Evolutionary conservation across 2,797 vertebrate species (phyloP).

Genomic region (Nyctibius grandis): DNA sequence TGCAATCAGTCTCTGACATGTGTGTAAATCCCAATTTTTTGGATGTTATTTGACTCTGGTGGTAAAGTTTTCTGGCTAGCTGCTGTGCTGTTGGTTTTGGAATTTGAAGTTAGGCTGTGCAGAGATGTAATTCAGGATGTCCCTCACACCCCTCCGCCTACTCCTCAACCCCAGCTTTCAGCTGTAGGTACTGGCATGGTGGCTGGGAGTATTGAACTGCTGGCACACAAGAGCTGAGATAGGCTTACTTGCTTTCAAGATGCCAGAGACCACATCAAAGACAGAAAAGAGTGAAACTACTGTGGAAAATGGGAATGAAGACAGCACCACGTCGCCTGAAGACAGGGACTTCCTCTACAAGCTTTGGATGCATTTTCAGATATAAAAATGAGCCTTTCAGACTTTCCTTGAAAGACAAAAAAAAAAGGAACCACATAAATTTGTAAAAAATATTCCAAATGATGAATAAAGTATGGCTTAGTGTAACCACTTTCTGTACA

Average conservation of each 20-base stretch:
- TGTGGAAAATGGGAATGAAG: conserved; percentile 74
- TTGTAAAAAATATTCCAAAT: background rate
- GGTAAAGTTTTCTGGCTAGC: conserved; percentile 60
- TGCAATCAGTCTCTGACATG: conserved; percentile 64
- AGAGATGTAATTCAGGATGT: background rate
- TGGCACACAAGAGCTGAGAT: background rate
- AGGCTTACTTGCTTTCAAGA: background rate
- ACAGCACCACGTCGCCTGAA: conserved; percentile 65
- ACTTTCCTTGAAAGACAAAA: background rate
- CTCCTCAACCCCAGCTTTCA: background rate
- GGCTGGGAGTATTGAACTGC: background rate
- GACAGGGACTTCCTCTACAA: conserved; percentile 59
- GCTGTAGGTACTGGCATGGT: background rate
- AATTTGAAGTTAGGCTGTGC: background rate
- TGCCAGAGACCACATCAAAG: conserved; percentile 33
- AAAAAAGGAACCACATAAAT: background rate
- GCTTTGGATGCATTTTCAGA: conserved; percentile 11
- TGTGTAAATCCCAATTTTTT: conserved; percentile 64
- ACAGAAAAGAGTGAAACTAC: background rate
- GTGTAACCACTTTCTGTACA: background rate
- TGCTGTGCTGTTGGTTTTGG: conserved; percentile 17
- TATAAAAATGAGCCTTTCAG: conserved; percentile 35
- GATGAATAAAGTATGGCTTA: background rate
- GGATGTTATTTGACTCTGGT: conserved; percentile 60
- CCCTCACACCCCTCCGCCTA: background rate